Conservation (phyloP, 2,113 vertebrate genomes). For the Zootoca vivipara region DNA sequence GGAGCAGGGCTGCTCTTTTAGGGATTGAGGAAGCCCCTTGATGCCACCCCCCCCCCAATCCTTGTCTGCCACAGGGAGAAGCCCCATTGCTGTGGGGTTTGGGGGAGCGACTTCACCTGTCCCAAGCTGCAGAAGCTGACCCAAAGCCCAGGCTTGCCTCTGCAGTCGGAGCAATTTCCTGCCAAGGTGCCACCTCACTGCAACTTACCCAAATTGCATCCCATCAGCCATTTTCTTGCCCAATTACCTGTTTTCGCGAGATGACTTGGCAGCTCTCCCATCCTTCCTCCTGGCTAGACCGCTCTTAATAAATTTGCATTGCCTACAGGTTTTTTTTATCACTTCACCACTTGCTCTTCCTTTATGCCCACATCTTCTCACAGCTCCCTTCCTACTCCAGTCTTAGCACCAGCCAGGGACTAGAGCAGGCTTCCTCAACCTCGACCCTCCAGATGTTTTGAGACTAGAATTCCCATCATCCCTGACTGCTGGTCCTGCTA, state of each 20-base stretch:
- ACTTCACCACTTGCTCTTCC: neutral
- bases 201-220: neutral
- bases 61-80: no score
- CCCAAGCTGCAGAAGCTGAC: neutral
- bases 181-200: neutral
- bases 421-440: no score
- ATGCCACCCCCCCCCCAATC: no score
- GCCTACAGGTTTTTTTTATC: neutral
- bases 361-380: neutral
- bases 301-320: neutral
- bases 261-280: constrained; percentile 2
- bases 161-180: neutral
- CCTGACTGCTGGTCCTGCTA: no score
- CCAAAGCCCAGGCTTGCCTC: neutral
- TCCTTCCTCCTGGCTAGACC: neutral
- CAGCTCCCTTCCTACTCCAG: no score
- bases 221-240: neutral
- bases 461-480: no score
- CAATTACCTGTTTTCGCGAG: neutral
- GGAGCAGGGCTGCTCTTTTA: no score
- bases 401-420: no score
- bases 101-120: neutral
- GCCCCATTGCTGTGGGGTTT: neutral
- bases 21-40: no score
- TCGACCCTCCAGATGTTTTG: no score